Evolutionary conservation across 2,797 vertebrate species (phyloP).

Genomic region (Gorsachius magnificus): DNA sequence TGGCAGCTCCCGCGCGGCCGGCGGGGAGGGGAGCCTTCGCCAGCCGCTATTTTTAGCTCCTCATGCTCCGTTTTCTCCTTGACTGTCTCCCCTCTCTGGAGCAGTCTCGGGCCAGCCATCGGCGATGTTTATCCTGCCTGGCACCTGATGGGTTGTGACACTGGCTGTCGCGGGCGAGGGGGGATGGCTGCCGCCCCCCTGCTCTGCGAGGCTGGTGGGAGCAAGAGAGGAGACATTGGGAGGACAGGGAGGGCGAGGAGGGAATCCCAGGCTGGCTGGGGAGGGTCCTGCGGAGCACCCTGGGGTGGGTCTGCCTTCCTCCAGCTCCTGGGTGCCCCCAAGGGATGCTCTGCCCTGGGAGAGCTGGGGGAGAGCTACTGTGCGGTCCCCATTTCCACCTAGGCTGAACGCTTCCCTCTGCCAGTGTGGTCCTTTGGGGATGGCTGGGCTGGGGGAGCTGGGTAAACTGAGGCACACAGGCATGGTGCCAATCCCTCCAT

Average conservation of each 20-base stretch:
- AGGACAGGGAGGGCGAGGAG: not conserved
- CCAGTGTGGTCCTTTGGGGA: accelerated
- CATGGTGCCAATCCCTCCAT: accelerated
- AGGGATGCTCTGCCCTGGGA: not conserved
- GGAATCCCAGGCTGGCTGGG: not conserved
- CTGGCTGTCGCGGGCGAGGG: not conserved
- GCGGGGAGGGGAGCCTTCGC: not conserved
- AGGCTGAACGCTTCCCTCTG: not conserved
- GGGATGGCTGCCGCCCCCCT: not conserved
- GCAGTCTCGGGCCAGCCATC: not conserved
- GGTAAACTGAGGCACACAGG: not conserved
- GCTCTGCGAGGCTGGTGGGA: not conserved
- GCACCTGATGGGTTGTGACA: not conserved
- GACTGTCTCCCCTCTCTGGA: slow-evolving; percentile 19
- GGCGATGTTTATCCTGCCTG: slow-evolving; percentile 21
- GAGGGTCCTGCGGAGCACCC: not conserved
- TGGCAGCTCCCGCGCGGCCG: not conserved
- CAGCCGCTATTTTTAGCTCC: slow-evolving; percentile 52
- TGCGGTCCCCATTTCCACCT: accelerated
- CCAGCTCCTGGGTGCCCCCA: not conserved
- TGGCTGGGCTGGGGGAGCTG: not conserved
- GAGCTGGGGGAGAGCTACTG: not conserved
- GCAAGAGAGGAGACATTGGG: accelerated
- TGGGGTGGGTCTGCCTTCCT: not conserved
- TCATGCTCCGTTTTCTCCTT: slow-evolving; percentile 56